A percentile compares a stretch with the other conserved stretches of the same genome.
These are phyloP conservation scores for Agonopterix subpropinquella DNA, from an alignment of 2,888 invertebrate genomes.

Conservation along the genomic window DNA sequence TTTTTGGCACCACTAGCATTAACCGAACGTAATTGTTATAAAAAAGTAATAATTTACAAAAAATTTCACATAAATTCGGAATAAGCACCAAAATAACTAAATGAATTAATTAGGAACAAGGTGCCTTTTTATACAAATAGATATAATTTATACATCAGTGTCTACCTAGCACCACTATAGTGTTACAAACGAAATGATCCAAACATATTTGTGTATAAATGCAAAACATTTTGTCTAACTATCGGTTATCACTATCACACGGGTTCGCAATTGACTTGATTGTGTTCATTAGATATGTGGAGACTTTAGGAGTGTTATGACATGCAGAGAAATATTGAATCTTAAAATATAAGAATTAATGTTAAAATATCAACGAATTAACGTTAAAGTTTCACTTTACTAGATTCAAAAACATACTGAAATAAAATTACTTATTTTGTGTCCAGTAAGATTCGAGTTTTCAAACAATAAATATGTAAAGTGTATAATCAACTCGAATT, in stretches of 20 bases:
- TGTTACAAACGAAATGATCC: constrained; percentile 24
- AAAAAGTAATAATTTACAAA: constrained; percentile 10
- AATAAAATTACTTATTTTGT: no score
- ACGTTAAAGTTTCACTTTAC: no score
- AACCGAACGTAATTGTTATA: constrained; percentile 23
- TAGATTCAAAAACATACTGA: no score
- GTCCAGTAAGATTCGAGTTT: no score
- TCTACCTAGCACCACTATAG: constrained; percentile 41
- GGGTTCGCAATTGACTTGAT: constrained; percentile 8
- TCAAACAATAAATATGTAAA: no score
- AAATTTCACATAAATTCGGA: constrained; percentile 26
- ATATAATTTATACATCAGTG: constrained; percentile 19
- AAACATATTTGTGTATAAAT: constrained; percentile 28
- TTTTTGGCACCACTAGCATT: constrained; percentile 64
- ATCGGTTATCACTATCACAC: constrained; percentile 5
- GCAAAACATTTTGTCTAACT: constrained; percentile 19
- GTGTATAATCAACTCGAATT: no score
- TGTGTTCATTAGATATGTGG: constrained; percentile 1
- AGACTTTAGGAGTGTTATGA: neutral
- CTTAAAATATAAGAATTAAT: no score
- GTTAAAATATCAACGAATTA: no score
- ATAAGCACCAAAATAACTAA: constrained; percentile 45
- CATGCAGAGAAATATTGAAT: no score
- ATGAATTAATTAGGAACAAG: constrained; percentile 44
- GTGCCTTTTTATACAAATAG: constrained; percentile 19